Percentiles rank a stretch among this genome's conserved stretches.
Conservation (phyloP, 2,888 invertebrate genomes). For the Panzeria rudis region DNA sequence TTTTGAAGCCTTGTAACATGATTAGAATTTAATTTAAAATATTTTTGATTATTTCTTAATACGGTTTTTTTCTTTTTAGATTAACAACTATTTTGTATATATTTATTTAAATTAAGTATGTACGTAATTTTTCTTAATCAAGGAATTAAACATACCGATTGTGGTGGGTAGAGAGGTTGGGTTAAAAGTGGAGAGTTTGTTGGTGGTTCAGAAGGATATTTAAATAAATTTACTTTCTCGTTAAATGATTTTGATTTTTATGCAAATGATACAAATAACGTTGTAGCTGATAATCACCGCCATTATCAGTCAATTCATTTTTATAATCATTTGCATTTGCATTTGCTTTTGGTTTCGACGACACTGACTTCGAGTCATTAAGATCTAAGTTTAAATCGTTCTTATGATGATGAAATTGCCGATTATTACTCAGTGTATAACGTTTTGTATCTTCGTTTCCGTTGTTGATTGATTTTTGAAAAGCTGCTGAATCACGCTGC, state of each 20-base stretch:
- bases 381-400: conserved; percentile 62
- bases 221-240: conserved; percentile 74
- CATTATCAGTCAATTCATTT: conserved; percentile 73
- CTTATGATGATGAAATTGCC: conserved; percentile 46
- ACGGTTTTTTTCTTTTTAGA: conserved; percentile 30
- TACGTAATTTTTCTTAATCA: conserved; percentile 20
- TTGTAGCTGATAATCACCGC: conserved; percentile 78
- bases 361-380: conserved; percentile 65
- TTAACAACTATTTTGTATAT: conserved; percentile 36
- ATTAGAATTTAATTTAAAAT: conserved; percentile 39
- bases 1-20: conserved; percentile 60
- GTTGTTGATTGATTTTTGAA: conserved; percentile 58
- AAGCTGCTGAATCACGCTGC: conserved; percentile 36
- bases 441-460: conserved; percentile 46
- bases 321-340: conserved; percentile 65
- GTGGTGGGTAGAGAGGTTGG: background rate
- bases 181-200: background rate
- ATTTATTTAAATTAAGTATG: conserved; percentile 22
- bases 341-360: conserved; percentile 56
- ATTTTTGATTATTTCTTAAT: conserved; percentile 48
- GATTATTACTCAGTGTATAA: conserved; percentile 47
- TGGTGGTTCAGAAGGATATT: background rate
- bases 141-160: conserved; percentile 36
- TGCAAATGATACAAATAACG: conserved; percentile 81
- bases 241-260: conserved; percentile 79